These are phyloP conservation scores for Sympetrum striolatum DNA, from an alignment of 2,888 invertebrate species.

Conservation along the genomic window DNA sequence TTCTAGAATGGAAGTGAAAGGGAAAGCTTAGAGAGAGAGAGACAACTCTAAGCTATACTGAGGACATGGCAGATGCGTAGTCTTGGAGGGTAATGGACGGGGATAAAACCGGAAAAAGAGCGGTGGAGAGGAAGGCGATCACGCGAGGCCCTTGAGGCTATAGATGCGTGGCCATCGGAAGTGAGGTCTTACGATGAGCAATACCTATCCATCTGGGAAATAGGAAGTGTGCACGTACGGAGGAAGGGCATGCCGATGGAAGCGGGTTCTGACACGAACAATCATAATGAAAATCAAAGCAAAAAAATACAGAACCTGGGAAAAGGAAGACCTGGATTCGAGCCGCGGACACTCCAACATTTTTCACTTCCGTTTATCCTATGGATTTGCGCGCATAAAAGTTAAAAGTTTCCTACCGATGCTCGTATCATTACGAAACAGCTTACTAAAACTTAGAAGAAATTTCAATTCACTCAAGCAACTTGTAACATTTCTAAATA, in stretches of 20 bases:
- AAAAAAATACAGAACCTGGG: background rate
- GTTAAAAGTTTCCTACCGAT: no score
- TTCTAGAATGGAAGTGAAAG: background rate
- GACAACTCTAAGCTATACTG: background rate
- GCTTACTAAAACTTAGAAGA: no score
- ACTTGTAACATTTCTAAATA: no score
- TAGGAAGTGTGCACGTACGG: background rate
- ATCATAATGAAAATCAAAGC: background rate
- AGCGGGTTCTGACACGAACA: background rate
- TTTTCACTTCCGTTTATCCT: no score
- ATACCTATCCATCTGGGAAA: background rate
- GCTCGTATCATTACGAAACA: no score
- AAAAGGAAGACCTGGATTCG: background rate
- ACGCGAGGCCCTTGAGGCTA: slow-evolving; percentile 9
- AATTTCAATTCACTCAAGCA: no score
- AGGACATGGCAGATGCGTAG: background rate
- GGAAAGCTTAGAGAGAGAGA: background rate
- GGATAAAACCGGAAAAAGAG: background rate
- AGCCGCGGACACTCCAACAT: no score
- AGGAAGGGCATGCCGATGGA: background rate
- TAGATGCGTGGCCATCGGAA: background rate
- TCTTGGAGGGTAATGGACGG: background rate
- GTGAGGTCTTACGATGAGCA: background rate
- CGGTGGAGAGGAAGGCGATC: background rate
- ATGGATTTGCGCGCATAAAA: no score